Percentiles rank a stretch among this genome's conserved stretches.
These are phyloP conservation scores for Caenorhabditis drosophilae DNA, from an alignment of 2,888 invertebrate species.

Conservation along the genomic window DNA sequence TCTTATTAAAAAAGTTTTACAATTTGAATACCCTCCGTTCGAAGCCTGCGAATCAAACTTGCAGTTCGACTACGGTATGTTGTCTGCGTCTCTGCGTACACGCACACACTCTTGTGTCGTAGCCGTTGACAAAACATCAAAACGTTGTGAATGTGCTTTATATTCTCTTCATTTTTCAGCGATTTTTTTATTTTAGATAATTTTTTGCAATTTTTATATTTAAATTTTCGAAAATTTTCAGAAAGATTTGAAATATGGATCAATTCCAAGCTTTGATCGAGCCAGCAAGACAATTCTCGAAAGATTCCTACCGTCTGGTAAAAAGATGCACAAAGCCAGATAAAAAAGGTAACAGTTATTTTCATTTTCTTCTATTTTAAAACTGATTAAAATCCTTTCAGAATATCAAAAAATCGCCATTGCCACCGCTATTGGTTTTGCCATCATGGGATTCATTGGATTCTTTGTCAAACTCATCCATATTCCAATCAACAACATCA, in stretches of 20 bases:
- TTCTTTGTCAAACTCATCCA: constrained; percentile 99
- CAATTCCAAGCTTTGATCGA: constrained; percentile 92
- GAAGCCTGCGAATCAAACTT: constrained; percentile 34
- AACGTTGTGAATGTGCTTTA: constrained; percentile 4
- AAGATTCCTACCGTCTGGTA: constrained; percentile 95
- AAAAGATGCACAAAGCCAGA: constrained; percentile 99
- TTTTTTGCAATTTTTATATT: constrained; percentile 5
- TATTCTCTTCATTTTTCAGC: constrained; percentile 1
- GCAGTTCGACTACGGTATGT: constrained; percentile 39
- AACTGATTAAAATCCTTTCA: constrained; percentile 71
- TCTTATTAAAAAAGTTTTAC: no score
- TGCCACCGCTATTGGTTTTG: constrained; percentile 98
- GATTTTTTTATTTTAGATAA: constrained; percentile 3
- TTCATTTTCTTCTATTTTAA: no score
- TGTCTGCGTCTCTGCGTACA: constrained; percentile 32
- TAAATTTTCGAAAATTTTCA: background rate
- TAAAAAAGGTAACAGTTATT: constrained; percentile 93
- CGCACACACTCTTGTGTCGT: constrained; percentile 28
- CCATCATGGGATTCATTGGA: constrained; percentile 99
- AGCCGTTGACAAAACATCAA: constrained; percentile 18
- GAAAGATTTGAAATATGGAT: constrained; percentile 79
- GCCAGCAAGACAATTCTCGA: constrained; percentile 93
- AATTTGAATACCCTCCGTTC: no score
- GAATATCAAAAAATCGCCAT: constrained; percentile 99
- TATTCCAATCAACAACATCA: constrained; percentile 84